Conservation (phyloP, 2,797 vertebrate species). For the Columba guinea region DNA sequence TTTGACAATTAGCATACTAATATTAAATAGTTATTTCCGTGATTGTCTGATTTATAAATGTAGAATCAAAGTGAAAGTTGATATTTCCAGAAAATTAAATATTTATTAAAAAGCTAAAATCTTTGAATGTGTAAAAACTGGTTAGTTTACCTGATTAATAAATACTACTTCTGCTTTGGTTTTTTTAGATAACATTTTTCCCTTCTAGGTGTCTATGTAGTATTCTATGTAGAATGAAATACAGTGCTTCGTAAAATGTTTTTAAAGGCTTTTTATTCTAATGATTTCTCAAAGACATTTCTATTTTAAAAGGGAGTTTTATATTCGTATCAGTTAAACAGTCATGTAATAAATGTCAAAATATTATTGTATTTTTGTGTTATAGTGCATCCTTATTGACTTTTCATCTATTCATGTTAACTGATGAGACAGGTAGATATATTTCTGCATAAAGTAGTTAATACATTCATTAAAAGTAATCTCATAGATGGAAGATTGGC, state of each 20-base stretch:
- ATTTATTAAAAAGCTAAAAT: neutral
- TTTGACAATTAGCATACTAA: neutral
- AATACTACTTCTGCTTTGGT: neutral
- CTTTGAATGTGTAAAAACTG: neutral
- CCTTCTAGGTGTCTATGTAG: neutral
- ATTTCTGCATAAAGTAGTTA: neutral
- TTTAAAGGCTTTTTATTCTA: neutral
- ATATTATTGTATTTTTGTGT: neutral
- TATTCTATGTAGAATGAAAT: neutral
- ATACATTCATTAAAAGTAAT: conserved; percentile 19
- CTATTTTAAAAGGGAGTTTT: neutral
- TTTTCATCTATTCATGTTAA: neutral
- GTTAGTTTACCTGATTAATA: neutral
- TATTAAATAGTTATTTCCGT: neutral
- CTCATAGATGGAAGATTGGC: neutral
- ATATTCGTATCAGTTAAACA: neutral
- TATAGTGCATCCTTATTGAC: neutral
- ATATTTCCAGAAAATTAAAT: conserved; percentile 18
- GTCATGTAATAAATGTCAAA: neutral
- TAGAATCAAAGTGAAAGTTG: neutral
- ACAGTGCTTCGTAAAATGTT: neutral
- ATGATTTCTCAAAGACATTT: neutral
- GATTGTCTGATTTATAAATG: neutral
- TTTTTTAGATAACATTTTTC: neutral
- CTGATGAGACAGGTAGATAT: neutral